Conservation (phyloP, 2,797 vertebrate genomes). For the Rousettus madagascariensis region DNA sequence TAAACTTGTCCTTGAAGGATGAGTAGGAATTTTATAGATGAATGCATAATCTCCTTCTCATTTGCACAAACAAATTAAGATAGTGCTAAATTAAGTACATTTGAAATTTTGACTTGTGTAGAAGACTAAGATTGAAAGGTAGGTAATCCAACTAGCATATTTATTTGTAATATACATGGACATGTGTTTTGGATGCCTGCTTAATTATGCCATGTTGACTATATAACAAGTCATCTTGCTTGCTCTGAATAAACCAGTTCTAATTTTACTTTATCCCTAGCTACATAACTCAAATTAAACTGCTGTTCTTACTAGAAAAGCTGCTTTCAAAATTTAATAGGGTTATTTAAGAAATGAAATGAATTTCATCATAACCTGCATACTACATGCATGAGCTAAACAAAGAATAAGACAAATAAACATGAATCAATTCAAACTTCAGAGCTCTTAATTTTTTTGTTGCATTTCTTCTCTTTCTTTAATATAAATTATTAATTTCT, state of each 20-base stretch:
- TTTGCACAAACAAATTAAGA: conserved; percentile 68
- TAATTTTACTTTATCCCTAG: conserved; percentile 74
- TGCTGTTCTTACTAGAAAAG: conserved; percentile 57
- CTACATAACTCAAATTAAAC: conserved; percentile 69
- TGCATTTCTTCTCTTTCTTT: neutral
- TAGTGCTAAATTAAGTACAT: conserved; percentile 53
- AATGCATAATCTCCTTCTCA: conserved; percentile 58
- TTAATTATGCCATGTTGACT: conserved; percentile 64
- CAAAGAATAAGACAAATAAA: conserved; percentile 34
- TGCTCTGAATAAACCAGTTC: conserved; percentile 64
- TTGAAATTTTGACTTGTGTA: conserved; percentile 50
- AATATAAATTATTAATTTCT: neutral
- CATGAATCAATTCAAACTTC: neutral
- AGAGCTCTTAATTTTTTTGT: neutral
- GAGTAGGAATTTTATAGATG: conserved; percentile 46
- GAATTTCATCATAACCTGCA: conserved; percentile 59
- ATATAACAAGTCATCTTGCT: conserved; percentile 56
- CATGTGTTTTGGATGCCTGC: conserved; percentile 49
- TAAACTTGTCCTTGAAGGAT: conserved; percentile 48
- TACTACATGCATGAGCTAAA: neutral
- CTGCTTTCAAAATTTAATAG: conserved; percentile 64
- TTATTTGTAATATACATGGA: conserved; percentile 65
- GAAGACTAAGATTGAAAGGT: conserved; percentile 31
- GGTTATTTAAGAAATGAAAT: conserved; percentile 64
- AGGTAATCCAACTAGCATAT: conserved; percentile 40